Base-by-base conservation (phyloP, 2,888 invertebrate species). In the Rhagonycha lutea region DNA sequence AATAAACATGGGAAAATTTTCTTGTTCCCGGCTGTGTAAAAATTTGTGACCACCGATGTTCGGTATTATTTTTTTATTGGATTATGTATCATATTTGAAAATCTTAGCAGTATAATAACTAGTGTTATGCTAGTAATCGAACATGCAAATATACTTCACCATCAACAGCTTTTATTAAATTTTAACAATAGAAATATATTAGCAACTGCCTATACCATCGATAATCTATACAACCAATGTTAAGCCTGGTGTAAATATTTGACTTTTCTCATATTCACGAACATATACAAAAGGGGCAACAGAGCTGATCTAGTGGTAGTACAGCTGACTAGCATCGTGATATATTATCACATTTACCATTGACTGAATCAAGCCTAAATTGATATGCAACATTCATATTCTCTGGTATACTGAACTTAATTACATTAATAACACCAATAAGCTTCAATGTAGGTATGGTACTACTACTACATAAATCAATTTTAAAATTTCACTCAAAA, bases 351-450 rank as follows among this genome's bases (percentile, higher is more conserved):
- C 81, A 82, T 83, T 83, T 81, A 81, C 83, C 81, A 83, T 82
- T 83, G 83, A 83, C 80, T 82, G 83, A 81, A 79, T 82, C 83
- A 80, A 80, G 83, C 78, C 78, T 82, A 83, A 83, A 83, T 83
- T 83, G 82, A 83, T 83, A 83, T 83, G 83, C 82, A 83, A 82
- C 82, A 82, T 83, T 83, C 82, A 83, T 82, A 83, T 83, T 81
- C 83, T 81, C 79, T 80, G 76, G 77, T 79, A 47, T 47, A 83
- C 82, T 83, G 83, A 82, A 82, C 81, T 80, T 77, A 81, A 82
- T 82, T 82, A 82, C 82, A 80, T 82, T 83, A 82, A 82, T 83
- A 81, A 80, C 81, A 78, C 78, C 82, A 82, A 82, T 82, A 82
- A 79, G 81, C 80, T 80, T 81, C 80, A 79, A 80, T 81, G 81